A percentile compares a stretch with the other conserved stretches of the same genome.
phyloP scores from a whole-genome alignment of 2,888 invertebrate species.

The Ceratothoa steindachneri region DNA sequence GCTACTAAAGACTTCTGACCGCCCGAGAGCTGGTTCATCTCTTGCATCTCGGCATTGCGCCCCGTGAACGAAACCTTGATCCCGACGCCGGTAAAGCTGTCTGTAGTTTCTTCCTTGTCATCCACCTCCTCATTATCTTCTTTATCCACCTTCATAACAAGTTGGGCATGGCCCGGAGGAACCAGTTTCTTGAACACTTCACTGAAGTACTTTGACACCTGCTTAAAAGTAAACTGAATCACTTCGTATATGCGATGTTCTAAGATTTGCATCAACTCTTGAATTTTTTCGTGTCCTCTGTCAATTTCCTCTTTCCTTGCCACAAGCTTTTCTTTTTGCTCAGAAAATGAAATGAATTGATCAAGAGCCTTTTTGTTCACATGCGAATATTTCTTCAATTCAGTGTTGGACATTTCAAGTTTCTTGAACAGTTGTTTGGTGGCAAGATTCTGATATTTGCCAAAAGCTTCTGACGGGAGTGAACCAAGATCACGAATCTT shows the following conservation, averaged over 20 bases:
- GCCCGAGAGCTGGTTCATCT: constrained; percentile 99
- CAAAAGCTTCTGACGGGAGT: constrained; percentile 86
- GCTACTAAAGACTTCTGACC: constrained; percentile 99
- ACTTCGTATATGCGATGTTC: constrained; percentile 97
- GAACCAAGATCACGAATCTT: constrained; percentile 96
- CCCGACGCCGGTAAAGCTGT: constrained; percentile 66
- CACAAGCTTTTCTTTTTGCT: constrained; percentile 95
- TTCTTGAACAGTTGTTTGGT: constrained; percentile 82
- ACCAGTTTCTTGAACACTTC: constrained; percentile 97
- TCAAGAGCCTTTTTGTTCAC: constrained; percentile 99
- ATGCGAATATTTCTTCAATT: constrained; percentile 89
- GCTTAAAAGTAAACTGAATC: constrained; percentile 97
- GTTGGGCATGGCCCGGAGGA: constrained; percentile 85
- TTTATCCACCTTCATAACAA: constrained; percentile 81
- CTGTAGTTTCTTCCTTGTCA: constrained; percentile 41
- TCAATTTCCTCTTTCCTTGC: constrained; percentile 94
- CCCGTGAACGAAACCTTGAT: constrained; percentile 95
- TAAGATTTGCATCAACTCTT: constrained; percentile 86
- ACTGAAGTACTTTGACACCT: constrained; percentile 94
- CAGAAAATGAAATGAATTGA: constrained; percentile 97
- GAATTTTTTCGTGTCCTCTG: constrained; percentile 81
- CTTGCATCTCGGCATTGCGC: constrained; percentile 89
- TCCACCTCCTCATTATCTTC: constrained; percentile 49
- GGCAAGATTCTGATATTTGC: constrained; percentile 60
- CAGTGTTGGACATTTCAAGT: constrained; percentile 91